Base-by-base conservation (phyloP, 2,797 vertebrate genomes). In the Eulemur rubriventer region DNA sequence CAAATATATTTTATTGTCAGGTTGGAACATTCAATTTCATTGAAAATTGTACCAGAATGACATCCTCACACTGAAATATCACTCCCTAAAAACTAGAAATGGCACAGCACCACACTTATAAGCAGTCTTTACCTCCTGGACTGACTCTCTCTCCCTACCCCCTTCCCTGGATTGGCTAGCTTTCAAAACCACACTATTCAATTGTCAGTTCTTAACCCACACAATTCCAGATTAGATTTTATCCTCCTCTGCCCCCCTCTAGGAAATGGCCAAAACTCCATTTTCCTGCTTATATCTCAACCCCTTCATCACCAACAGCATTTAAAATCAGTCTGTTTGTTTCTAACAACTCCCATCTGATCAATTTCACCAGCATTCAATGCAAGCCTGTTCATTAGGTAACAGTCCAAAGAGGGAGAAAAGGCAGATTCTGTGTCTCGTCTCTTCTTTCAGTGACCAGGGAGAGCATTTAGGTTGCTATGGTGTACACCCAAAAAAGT, bases 41-140 rank as follows among this genome's bases (percentile, higher is more conserved):
- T 72, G 57, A 95, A 90, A 91, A 73, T 73, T 59, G 2, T 79
- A 88, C 12, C 67, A 48, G 33, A 93, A 72, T 81, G 59, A 83
- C 28, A 93, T 55, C 57, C 26, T 92, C 85, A 96, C 69, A 57
- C 38, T 72, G 55, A 93, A 86, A 81, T 41, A 94, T 80, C 35
- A 80, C 78, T 76, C 55, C 35, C 95, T 91, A 67, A 63, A 93
- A 96, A 30, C 13, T 67, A 86, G 83, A 97, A 93, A 76, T 67
- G 67, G 35, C 57, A 33, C 35, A 69, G 14, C n/a, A 84, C 35
- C 4, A 6, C 30, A 16, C 7, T 92, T 50, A 28, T 3, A 41
- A 52, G 59, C 9, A 38, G 17, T 75, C 75, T 70, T 67, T 80
- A 33, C n/a, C 75, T 80, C 33, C 26, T 93, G 67, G 41, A 55